These are phyloP conservation scores for Copidosoma aretas DNA, from an alignment of 2,888 invertebrate species.

Conservation along the genomic window DNA sequence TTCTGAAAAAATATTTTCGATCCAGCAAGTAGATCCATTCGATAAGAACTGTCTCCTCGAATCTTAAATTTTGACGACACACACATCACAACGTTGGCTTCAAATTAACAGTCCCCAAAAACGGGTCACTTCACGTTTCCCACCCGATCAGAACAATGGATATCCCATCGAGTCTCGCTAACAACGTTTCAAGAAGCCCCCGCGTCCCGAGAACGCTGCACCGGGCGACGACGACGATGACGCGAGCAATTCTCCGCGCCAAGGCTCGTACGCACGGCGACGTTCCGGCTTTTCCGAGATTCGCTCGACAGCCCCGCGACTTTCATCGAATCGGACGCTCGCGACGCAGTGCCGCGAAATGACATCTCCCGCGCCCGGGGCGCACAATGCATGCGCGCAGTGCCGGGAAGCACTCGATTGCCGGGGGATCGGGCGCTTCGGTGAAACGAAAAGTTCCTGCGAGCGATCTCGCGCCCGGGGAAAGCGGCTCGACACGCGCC, in stretches of 20 bases:
- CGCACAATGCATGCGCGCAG: background rate
- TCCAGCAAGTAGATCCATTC: too few relatives aligned
- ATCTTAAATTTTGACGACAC: too few relatives aligned
- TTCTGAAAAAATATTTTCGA: too few relatives aligned
- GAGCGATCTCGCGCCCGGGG: slow-evolving; percentile 5
- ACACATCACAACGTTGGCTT: too few relatives aligned
- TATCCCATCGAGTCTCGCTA: too few relatives aligned
- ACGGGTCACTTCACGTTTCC: too few relatives aligned
- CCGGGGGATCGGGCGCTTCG: slow-evolving; percentile 16
- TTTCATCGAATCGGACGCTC: slow-evolving; percentile 28
- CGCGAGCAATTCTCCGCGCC: background rate
- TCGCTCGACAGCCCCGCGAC: slow-evolving; percentile 15
- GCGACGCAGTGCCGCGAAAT: background rate
- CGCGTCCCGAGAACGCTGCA: too few relatives aligned
- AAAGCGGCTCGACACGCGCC: slow-evolving; percentile 31
- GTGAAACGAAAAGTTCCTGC: slow-evolving; percentile 29
- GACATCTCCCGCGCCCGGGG: slow-evolving; percentile 8
- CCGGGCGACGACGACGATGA: background rate
- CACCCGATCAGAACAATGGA: too few relatives aligned
- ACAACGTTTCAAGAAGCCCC: too few relatives aligned
- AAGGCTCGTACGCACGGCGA: background rate
- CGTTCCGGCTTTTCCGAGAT: slow-evolving; percentile 21
- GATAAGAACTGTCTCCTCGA: too few relatives aligned
- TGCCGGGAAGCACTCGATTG: slow-evolving; percentile 19
- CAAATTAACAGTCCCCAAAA: too few relatives aligned